Evolutionary conservation across 2,797 vertebrate species (phyloP).

Genomic region (Coracias cyanogaster): DNA sequence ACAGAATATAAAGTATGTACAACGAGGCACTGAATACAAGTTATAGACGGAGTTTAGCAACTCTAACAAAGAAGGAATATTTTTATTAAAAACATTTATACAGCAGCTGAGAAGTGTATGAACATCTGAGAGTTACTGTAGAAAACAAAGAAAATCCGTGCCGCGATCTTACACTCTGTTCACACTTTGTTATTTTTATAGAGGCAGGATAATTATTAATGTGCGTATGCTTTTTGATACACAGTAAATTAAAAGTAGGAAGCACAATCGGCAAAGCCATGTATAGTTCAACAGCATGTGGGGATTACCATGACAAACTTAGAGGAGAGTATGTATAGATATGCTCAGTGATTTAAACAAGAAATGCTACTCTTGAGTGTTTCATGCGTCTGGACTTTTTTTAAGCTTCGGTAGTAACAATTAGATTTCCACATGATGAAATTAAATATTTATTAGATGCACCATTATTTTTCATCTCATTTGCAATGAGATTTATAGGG

Average conservation of each 20-base stretch:
- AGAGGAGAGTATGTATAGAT: neutral
- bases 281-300: neutral
- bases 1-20: neutral
- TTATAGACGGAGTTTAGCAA: neutral
- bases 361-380: neutral
- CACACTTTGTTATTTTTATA: conserved; percentile 4
- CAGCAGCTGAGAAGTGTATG: neutral
- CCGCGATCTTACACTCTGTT: neutral
- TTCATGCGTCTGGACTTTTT: neutral
- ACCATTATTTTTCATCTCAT: neutral
- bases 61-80: neutral
- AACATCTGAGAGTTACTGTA: neutral
- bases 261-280: neutral
- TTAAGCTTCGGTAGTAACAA: neutral
- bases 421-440: neutral
- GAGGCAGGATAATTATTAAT: neutral
- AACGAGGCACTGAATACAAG: neutral
- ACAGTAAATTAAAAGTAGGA: neutral
- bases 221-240: neutral
- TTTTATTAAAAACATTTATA: conserved; percentile 35
- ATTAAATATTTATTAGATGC: conserved; percentile 2
- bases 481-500: neutral
- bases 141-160: conserved; percentile 18
- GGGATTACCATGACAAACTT: neutral
- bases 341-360: neutral